Evolutionary conservation across 2,888 invertebrate species (phyloP), one percentile per base, ranked within the genome.

Genomic region (Nomada ferruginata): DNA sequence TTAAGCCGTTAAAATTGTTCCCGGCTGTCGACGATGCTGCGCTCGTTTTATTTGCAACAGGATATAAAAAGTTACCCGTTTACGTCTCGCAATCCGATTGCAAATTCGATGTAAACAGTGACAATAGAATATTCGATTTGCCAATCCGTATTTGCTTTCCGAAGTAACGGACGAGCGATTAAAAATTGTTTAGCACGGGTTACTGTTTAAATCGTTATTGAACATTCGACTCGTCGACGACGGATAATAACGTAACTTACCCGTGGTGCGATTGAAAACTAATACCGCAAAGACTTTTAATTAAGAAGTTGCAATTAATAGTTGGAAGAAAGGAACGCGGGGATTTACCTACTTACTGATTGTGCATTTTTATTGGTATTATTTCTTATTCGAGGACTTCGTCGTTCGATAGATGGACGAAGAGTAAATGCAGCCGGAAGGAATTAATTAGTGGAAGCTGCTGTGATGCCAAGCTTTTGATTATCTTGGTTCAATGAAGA

Each of bases 401-500:
- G 18, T 29, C 23, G 57, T 61, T 50, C 57, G 60, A 20, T 5
- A 15, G 11, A 50, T n/a, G 57, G 44, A 59, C 18, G 13, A 1
- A 1, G 3, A 20, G 64, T 20, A 52, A 65, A 69, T 18, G 59
- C 50, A 29, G 59, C 20, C 57, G 26, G 59, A 29, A 72, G 75
- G 72, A 77, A 86, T 57, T 79, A 74, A 85, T 79, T 75, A 83
- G 61, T 42, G 63, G 53, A 53, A 68, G 60, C 42, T 36, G 55
- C 18, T 47, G 47, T n/a, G 69, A 55, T 44, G 68, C 36, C 55
- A 53, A 66, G 65, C 60, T 57, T 72, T 52, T 5, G 23, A 44
- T 15, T 15, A 64, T 64, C 63, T 64, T 18, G 15, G 15, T 0
- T 50, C 15, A 3, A 64, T 23, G 47, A 23, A 44, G 36, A 36